Conservation (phyloP, 2,888 invertebrate species). For the Mylabris sibirica region DNA sequence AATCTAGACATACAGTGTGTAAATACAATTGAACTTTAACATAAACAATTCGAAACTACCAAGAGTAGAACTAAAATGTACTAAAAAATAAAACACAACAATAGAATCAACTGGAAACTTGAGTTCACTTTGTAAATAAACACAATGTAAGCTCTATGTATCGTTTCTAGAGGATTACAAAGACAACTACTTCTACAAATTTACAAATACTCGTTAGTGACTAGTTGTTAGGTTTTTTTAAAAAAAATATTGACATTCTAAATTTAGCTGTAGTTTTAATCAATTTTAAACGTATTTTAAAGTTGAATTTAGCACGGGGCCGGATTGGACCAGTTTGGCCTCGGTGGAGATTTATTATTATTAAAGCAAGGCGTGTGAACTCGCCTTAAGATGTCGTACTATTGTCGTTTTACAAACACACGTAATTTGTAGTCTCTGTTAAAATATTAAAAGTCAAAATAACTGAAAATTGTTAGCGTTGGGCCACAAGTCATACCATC, state of each 20-base stretch:
- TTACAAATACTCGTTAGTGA: neutral
- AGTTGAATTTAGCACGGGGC: neutral
- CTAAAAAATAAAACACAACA: neutral
- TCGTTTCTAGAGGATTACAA: neutral
- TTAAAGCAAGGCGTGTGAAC: too few relatives aligned
- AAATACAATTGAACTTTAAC: slow-evolving; percentile 5
- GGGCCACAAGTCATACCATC: too few relatives aligned
- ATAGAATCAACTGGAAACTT: neutral
- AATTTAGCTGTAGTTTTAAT: neutral
- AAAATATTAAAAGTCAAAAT: too few relatives aligned
- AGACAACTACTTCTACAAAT: neutral
- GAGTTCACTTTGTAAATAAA: neutral
- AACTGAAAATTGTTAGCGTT: too few relatives aligned
- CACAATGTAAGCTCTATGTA: neutral
- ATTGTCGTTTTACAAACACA: too few relatives aligned
- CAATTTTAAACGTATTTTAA: neutral
- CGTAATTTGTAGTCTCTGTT: too few relatives aligned
- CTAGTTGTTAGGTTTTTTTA: neutral
- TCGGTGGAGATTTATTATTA: too few relatives aligned
- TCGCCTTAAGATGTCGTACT: too few relatives aligned
- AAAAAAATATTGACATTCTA: neutral
- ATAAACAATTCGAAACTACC: neutral
- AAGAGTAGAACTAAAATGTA: neutral
- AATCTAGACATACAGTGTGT: neutral
- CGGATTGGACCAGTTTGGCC: too few relatives aligned